Base-by-base conservation (phyloP, 2,888 invertebrate genomes). In the Seladonia tumulorum region DNA sequence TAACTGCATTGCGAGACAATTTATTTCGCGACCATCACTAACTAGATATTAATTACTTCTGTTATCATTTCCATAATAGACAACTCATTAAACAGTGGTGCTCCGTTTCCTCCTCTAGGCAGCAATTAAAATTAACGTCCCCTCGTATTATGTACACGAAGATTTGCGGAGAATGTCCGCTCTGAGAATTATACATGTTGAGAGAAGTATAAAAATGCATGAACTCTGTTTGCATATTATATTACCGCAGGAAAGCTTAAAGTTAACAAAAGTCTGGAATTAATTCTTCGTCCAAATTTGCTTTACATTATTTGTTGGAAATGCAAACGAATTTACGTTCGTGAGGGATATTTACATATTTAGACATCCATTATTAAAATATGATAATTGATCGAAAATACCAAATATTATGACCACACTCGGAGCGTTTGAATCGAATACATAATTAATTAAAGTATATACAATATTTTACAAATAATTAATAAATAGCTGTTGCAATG, bases 21-120 rank as follows among this genome's bases (percentile, higher is more conserved):
- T 73, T 73, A 49, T 73, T 73, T 73, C 45, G 16, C 49, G 49
- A 73, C 49, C 72, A 22, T 29, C 72, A 53, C 47, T 73, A 49
- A 73, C 72, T 49, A 22, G 18, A 73, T 73, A 73, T 73, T 49
- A 45, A 47, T 73, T 73, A n/a, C 72, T 25, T n/a, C 18, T 29
- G 25, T 73, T 73, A 73, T 35, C 73, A 73, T 73, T 73, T 73
- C 29, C 73, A 73, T 73, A 73, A 73, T 29, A 49, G 45, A n/a
- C 18, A 73, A 53, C 73, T 49, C 49, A 73, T 73, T 25, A 73
- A 73, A 49, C 73, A 49, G 18, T 49, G 49, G 49, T 29, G 49
- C 35, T 73, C 12, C 49, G 25, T 73, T 73, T 49, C 29, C 35
- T 35, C 16, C 73, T 47, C 18, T 25, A n/a, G 45, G 7, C n/a